phyloP scores from a whole-genome alignment of 2,888 invertebrate species.

The Nomada fucata region DNA sequence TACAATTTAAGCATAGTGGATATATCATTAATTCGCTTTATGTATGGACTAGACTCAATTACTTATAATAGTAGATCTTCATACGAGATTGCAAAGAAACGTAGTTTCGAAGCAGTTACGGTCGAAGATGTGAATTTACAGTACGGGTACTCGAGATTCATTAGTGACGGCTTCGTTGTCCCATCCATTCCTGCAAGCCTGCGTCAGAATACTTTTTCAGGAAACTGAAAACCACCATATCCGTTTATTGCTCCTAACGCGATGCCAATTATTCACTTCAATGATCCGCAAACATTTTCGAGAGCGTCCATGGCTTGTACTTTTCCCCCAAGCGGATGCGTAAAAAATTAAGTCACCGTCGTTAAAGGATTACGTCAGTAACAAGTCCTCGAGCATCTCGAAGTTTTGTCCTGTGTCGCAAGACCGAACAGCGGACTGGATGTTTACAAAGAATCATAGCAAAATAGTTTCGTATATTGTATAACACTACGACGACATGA shows the following conservation, averaged over 20 bases:
- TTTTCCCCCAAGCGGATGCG: not conserved
- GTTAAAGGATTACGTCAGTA: slow-evolving; percentile 9
- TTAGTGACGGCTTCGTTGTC: slow-evolving; percentile 25
- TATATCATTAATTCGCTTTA: slow-evolving; percentile 80
- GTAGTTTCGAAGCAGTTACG: slow-evolving; percentile 64
- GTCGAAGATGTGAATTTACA: slow-evolving; percentile 61
- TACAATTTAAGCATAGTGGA: slow-evolving; percentile 80
- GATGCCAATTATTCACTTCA: not conserved
- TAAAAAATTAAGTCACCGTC: too few relatives aligned
- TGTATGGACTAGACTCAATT: slow-evolving; percentile 84
- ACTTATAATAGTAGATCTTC: slow-evolving; percentile 80
- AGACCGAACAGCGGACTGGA: slow-evolving; percentile 64
- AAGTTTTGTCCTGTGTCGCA: slow-evolving; percentile 66
- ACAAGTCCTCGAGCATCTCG: slow-evolving; percentile 39
- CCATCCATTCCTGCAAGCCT: not conserved
- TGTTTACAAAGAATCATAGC: slow-evolving; percentile 59
- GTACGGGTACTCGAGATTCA: slow-evolving; percentile 36
- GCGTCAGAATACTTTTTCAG: not conserved
- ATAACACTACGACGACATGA: slow-evolving; percentile 58
- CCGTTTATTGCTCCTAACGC: not conserved
- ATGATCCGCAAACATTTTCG: not conserved
- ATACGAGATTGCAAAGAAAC: slow-evolving; percentile 78
- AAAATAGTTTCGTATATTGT: slow-evolving; percentile 62
- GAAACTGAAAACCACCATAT: not conserved
- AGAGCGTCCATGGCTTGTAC: not conserved